A percentile compares a stretch with the other conserved stretches of the same genome.
Conservation (phyloP, 2,888 invertebrate genomes). For the Chloroclystis v-ata region DNA sequence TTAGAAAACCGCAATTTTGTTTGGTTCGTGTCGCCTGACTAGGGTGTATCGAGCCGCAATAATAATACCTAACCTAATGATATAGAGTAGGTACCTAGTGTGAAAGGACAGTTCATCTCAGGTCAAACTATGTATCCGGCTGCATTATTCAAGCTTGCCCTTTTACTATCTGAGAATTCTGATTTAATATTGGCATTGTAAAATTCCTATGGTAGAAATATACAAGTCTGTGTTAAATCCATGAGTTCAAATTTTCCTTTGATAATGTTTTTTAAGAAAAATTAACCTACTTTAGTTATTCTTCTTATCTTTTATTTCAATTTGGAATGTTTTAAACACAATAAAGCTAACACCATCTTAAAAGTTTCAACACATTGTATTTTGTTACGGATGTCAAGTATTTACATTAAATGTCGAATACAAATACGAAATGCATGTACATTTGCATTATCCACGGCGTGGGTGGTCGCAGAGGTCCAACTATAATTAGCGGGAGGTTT, state of each 20-base stretch:
- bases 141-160: conserved; percentile 32
- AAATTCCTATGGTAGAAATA: too few species aligned
- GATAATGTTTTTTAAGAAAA: too few species aligned
- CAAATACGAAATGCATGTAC: conserved; percentile 32
- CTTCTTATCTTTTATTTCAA: too few species aligned
- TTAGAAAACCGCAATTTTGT: conserved; percentile 8
- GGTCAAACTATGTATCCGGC: conserved; percentile 28
- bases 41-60: background rate
- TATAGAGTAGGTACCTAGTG: conserved; percentile 21
- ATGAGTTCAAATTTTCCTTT: too few species aligned
- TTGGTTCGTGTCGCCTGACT: background rate
- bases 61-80: too few species aligned
- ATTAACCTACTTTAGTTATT: too few species aligned
- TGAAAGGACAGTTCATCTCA: conserved; percentile 30
- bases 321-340: too few species aligned
- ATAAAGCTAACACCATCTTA: too few species aligned
- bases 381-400: background rate
- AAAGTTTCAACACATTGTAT: background rate
- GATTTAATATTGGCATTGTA: too few species aligned
- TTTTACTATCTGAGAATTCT: conserved; percentile 8
- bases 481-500: conserved; percentile 27
- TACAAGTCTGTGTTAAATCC: too few species aligned
- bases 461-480: conserved; percentile 53
- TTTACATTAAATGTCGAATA: conserved; percentile 36
- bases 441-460: conserved; percentile 42